Percentiles rank a stretch among this genome's conserved stretches.
These are phyloP conservation scores for Steinernema carpocapsae DNA, from an alignment of 2,888 invertebrate genomes.

Conservation along the genomic window DNA sequence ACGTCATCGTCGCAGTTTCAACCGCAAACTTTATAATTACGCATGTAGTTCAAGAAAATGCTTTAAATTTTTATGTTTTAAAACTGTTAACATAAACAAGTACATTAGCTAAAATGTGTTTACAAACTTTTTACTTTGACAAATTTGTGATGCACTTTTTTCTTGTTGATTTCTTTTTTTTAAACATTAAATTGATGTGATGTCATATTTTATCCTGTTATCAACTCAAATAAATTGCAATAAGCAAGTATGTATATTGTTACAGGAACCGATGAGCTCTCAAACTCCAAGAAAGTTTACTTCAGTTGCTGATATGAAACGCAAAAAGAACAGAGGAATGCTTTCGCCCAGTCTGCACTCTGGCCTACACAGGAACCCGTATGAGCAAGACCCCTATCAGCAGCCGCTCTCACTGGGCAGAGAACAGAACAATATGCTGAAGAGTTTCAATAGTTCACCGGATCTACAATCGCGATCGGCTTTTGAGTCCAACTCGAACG, in stretches of 20 bases:
- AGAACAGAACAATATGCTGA: conserved; percentile 39
- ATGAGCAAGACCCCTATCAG: conserved; percentile 11
- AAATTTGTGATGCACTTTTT: too few species aligned
- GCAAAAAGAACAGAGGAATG: conserved; percentile 75
- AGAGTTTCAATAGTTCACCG: conserved; percentile 55
- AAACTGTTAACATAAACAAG: neutral
- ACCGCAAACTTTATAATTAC: conserved; percentile 13
- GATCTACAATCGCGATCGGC: conserved; percentile 45
- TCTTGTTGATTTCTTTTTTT: neutral
- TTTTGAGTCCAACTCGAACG: conserved; percentile 41
- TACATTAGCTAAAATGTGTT: neutral
- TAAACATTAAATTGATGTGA: neutral
- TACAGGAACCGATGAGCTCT: conserved; percentile 26
- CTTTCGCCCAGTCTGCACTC: conserved; percentile 63
- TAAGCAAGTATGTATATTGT: too few species aligned
- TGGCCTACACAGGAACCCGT: conserved; percentile 76
- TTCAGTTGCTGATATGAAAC: conserved; percentile 93
- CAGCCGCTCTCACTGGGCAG: neutral
- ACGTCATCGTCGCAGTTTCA: conserved; percentile 24
- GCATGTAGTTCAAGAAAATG: neutral
- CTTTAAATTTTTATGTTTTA: neutral
- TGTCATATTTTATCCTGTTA: neutral
- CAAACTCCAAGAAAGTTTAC: conserved; percentile 77
- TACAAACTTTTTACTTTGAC: neutral
- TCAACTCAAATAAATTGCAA: too few species aligned